Evolutionary conservation across 2,888 invertebrate genomes (phyloP), one percentile per base, ranked within the genome.

Genomic region (Mantis religiosa): DNA sequence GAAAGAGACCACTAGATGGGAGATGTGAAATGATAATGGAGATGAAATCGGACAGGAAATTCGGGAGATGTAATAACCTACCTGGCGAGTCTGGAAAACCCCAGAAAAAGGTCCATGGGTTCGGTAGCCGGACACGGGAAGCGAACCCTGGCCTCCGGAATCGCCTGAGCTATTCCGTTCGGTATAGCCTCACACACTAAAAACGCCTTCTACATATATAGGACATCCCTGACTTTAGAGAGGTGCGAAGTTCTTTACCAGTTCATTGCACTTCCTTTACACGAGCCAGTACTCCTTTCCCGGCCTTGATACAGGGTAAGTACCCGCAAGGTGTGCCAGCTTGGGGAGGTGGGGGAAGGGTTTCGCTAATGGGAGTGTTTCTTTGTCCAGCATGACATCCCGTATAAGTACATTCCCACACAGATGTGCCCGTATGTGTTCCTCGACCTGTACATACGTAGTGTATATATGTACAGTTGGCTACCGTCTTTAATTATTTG

Each of bases 231-330:
- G 54, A 41, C 41, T 71, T 4, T 3, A 54, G 8, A 30, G 71
- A 86, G 28, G 54, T 30, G 81, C 20, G 71, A 28, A 27, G 86
- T 71, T 86, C 54, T 54, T 14, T 28, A 27, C 12, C 41, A 47
- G 86, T 86, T 86, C 86, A 86, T 28, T 86, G 86, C 86, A 86
- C 86, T 86, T 86, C 86, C 86, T 71, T 20, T 86, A 86, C 86
- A 86, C 28, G 54, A 54, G 71, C 81, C 27, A 54, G 9, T 86
- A 81, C 54, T 54, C 20, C 20, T 4, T 20, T 20, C 54, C 4
- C 81, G 81, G 30, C 86, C 86, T 86, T 86, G 86, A 30, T 71
- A 25, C 12, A n/a, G 86, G 81, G 81, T 86, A 86, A 71, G 25
- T 15, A 54, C 86, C 54, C 86, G 28, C 12, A 86, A 71, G 54